A percentile compares a stretch with the other conserved stretches of the same genome.
Evolutionary conservation across 2,888 invertebrate species (phyloP).

Genomic region (Piscicola geometra): DNA sequence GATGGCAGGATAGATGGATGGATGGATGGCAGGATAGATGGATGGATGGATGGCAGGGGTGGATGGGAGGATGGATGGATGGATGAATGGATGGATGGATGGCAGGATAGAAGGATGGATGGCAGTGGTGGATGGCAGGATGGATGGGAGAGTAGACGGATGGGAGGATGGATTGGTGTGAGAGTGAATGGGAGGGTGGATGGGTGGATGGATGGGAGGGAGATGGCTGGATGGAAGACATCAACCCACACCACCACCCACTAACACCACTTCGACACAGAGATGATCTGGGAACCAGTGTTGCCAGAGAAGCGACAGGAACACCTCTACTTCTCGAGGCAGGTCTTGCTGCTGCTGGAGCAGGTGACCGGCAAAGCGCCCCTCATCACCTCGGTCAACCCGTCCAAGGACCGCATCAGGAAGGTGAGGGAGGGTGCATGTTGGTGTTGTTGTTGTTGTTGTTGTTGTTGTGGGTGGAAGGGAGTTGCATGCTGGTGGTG

Average conservation of each 20-base stretch:
- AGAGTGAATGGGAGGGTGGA: too few species aligned
- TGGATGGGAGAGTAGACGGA: too few species aligned
- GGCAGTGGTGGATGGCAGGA: too few species aligned
- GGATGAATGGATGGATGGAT: too few species aligned
- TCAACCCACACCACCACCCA: too few species aligned
- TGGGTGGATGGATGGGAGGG: too few species aligned
- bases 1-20: too few species aligned
- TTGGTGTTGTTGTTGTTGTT: background rate
- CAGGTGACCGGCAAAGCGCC: conserved; percentile 82
- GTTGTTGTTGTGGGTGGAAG: background rate
- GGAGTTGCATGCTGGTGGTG: background rate
- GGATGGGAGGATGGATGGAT: too few species aligned
- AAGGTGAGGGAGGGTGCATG: conserved; percentile 61
- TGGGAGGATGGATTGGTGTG: too few species aligned
- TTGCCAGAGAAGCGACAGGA: conserved; percentile 91
- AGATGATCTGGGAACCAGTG: conserved; percentile 90
- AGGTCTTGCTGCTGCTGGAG: conserved; percentile 82
- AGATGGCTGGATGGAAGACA: too few species aligned
- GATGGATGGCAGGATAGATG: background rate
- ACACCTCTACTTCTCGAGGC: conserved; percentile 90
- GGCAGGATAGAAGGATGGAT: too few species aligned
- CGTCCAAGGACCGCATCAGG: conserved; percentile 82
- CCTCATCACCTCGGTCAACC: conserved; percentile 66
- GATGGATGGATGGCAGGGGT: background rate
- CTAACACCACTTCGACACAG: conserved; percentile 57